Evolutionary conservation across 2,113 vertebrate species (phyloP), one percentile per base, ranked within the genome.

Genomic region (Psilopsiagon aurifrons): DNA sequence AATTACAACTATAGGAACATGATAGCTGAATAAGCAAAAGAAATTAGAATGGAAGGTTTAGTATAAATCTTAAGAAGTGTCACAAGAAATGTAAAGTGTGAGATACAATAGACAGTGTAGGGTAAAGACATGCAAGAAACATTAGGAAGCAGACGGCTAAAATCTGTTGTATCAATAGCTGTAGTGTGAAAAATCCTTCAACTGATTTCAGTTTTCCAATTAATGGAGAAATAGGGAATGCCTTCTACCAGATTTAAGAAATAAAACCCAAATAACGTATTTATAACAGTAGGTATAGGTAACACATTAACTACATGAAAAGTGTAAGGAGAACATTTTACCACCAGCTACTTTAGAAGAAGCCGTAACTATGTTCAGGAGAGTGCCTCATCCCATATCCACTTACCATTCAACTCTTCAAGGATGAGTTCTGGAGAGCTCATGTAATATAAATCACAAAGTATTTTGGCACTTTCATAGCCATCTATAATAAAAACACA

Each of bases 381-480:
- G 24, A 63, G 29, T 44, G 35, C 33, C 23, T 71, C 9, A 1
- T 46, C 76, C 41, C 46, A 64, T 37, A 52, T 31, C 82, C 63
- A 90, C 98, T 98, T 98, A 99, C 99, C 98, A 41, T 99, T 99
- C 87, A 98, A 92, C 97, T 99, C 99, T 94, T 99, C 98, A 94
- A 99, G 98, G 47, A 98, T 79, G 87, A 99, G 97, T 95, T 99
- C 99, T 27, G 99, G 99, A 83, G 98, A 99, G 97, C 98, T 99
- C 98, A 99, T 98, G 94, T 99, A 99, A 98, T 99, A 99, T 13
- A 99, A 98, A 93, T 99, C 99, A 98, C 99, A 99, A 46, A 99
- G 99, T 55, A 97, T 98, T 90, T 98, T 98, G 44, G 99, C 99
- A 93, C 99, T 99, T 98, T 99, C 99, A 92, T 99, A 99, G 47